Conservation (phyloP, 2,113 vertebrate species). For the Crotalus viridis region DNA sequence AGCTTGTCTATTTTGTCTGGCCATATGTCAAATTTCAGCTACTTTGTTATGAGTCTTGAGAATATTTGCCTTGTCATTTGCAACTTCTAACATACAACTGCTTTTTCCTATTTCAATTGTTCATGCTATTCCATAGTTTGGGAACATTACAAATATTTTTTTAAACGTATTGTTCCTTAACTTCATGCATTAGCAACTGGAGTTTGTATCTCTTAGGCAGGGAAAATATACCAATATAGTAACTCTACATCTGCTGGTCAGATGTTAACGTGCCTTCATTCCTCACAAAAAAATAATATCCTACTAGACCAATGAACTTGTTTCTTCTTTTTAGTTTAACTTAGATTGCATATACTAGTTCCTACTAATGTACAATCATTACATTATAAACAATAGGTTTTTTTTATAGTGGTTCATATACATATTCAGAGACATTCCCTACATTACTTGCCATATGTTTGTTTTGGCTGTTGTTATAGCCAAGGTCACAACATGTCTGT, state of each 20-base stretch:
- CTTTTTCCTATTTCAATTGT: not conserved
- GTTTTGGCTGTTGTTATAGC: not conserved
- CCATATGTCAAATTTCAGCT: not conserved
- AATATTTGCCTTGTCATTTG: not conserved
- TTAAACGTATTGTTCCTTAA: not conserved
- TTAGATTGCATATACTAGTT: not conserved
- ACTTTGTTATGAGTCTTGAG: not conserved
- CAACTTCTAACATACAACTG: not conserved
- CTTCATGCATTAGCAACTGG: not conserved
- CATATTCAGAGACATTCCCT: not conserved
- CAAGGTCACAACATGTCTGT: not conserved
- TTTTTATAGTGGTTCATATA: not conserved
- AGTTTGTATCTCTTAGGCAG: not conserved
- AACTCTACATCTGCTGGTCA: not conserved
- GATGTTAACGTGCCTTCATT: not conserved
- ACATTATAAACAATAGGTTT: not conserved
- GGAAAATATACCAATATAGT: not conserved
- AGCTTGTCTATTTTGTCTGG: not conserved
- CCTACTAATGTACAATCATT: not conserved
- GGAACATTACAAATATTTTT: not conserved
- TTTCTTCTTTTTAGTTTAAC: not conserved
- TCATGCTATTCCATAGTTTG: not conserved
- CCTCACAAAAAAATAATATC: not conserved
- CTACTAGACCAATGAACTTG: not conserved
- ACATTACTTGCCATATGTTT: not conserved